Evolutionary conservation across 2,888 invertebrate species (phyloP), one percentile per base, ranked within the genome.

Genomic region (Melolontha melolontha): DNA sequence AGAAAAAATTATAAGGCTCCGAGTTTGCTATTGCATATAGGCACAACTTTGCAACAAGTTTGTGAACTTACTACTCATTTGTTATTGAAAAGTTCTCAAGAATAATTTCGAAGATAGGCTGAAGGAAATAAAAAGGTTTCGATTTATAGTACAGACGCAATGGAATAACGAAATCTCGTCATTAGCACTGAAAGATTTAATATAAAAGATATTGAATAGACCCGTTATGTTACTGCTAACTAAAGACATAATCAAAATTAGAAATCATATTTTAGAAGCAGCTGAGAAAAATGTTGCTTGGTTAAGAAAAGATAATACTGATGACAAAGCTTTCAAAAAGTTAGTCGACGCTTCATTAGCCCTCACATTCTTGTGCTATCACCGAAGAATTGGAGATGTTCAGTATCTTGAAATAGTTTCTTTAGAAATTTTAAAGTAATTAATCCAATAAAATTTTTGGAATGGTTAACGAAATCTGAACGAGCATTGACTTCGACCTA

Each of bases 401-500:
- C 74, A 75, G 41, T 75, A 67, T 67, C 49, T 73, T 11, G 73
- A 72, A 72, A 67, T 75, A 7, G 17, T 40, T 5, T 22, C 63
- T 73, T 74, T 27, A 17, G 44, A 8, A 64, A 62, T 47, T 69
- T 72, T 22, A 49, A 51, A 54, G 59, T 49, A 40, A 68, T 47
- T 34, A 57, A 73, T 69, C 73, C 62, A 62, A 42, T 14, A 12
- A 75, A 75, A 67, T 76, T 74, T 70, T 70, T 74, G 70, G 54
- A 55, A 47, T 55, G 66, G 11, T 57, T 76, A 66, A 65, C 73
- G 0, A 71, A 71, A 68, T 63, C 67, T 8, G 75, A 75, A 71
- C 73, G 70, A 67, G 42, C 52, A 44, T 42, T 75, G 40, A 72
- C 76, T n/a, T 71, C 22, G 27, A 59, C 71, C 57, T 77, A 76